Evolutionary conservation across 1,140 invertebrate genomes (phyloP).

Genomic region (Thaumatotibia leucotreta): DNA sequence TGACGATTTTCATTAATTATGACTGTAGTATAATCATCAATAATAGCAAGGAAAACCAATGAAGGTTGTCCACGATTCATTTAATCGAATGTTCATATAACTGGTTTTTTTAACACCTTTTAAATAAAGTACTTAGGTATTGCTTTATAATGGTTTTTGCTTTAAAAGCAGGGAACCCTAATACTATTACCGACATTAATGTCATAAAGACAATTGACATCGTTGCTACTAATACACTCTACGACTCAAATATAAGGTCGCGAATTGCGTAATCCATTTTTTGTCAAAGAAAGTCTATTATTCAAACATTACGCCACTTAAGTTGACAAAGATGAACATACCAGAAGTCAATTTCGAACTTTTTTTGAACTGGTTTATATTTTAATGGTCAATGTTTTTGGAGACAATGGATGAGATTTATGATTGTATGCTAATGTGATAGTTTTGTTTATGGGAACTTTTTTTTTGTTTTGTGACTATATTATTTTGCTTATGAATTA

Average conservation of each 20-base stretch:
- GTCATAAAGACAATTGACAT: not conserved
- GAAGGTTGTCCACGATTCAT: too few relatives aligned
- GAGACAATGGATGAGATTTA: not conserved
- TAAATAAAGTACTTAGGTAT: too few relatives aligned
- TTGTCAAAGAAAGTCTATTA: conserved; percentile 1
- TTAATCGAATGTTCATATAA: too few relatives aligned
- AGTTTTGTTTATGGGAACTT: not conserved
- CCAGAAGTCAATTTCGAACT: conserved; percentile 13
- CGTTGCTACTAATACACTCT: not conserved
- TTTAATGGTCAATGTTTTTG: not conserved
- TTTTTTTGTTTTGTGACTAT: not conserved
- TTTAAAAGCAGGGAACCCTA: not conserved
- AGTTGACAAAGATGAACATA: conserved; percentile 6
- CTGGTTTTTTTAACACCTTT: too few relatives aligned
- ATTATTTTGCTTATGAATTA: not conserved
- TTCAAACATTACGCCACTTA: conserved; percentile 15
- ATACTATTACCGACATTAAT: not conserved
- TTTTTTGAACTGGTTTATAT: conserved; percentile 8
- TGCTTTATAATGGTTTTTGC: too few relatives aligned
- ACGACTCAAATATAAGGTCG: not conserved
- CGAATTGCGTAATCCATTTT: not conserved
- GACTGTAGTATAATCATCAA: too few relatives aligned
- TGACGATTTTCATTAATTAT: too few relatives aligned
- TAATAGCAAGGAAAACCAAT: too few relatives aligned
- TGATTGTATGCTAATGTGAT: not conserved